These are phyloP conservation scores for Ceratina japonica DNA, from an alignment of 1,140 invertebrate genomes.

Conservation along the genomic window DNA sequence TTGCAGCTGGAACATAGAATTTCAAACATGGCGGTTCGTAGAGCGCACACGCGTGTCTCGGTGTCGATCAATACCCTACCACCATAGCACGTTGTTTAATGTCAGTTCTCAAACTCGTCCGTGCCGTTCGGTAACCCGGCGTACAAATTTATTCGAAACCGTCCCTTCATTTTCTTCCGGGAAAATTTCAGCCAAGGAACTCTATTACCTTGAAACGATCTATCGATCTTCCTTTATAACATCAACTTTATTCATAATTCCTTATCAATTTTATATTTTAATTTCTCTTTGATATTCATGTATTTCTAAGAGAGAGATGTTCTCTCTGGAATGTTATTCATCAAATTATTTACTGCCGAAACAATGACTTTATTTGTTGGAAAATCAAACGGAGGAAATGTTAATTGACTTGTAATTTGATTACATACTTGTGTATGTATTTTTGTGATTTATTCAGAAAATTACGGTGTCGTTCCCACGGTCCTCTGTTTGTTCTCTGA, in stretches of 20 bases:
- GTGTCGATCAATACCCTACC: conserved; percentile 76
- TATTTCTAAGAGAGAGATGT: too few relatives aligned
- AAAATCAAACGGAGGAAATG: too few relatives aligned
- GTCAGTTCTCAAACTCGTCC: conserved; percentile 77
- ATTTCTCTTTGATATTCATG: too few relatives aligned
- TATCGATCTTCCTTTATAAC: too few relatives aligned
- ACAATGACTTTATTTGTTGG: too few relatives aligned
- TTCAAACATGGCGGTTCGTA: conserved; percentile 78
- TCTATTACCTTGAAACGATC: neutral
- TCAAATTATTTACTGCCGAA: too few relatives aligned
- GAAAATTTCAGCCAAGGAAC: neutral
- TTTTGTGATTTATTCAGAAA: neutral
- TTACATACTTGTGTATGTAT: too few relatives aligned
- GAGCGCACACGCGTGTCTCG: conserved; percentile 71
- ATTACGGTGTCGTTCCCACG: neutral
- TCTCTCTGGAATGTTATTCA: too few relatives aligned
- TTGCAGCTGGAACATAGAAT: conserved; percentile 58
- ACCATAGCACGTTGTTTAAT: conserved; percentile 75
- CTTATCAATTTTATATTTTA: too few relatives aligned
- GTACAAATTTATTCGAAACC: conserved; percentile 34
- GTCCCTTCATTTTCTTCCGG: neutral
- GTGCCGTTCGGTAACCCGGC: conserved; percentile 57
- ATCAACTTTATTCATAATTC: too few relatives aligned
- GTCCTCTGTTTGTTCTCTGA: neutral
- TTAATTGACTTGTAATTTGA: too few relatives aligned